Evolutionary conservation across 2,797 vertebrate species (phyloP).

Genomic region (Florisuga fusca): DNA sequence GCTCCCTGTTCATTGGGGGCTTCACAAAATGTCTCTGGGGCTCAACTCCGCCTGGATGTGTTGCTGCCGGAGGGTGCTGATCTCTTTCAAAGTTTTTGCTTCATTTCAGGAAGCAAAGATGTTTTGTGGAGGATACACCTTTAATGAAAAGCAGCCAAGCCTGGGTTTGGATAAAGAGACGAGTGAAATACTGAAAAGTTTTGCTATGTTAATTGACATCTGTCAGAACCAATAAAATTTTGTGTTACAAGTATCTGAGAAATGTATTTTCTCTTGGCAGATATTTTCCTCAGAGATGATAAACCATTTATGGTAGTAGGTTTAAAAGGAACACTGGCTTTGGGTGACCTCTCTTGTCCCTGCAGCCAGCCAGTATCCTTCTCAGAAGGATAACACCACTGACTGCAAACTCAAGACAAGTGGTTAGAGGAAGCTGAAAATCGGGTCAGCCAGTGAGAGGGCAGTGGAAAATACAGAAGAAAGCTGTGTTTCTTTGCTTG

Average conservation of each 20-base stretch:
- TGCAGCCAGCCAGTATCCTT: neutral
- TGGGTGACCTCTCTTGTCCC: neutral
- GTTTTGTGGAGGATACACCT: neutral
- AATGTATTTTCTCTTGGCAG: neutral
- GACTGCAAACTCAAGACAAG: neutral
- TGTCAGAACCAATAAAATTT: neutral
- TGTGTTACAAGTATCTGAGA: neutral
- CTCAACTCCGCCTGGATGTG: neutral
- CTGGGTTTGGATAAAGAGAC: neutral
- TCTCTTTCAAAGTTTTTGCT: neutral
- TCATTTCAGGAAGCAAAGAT: neutral
- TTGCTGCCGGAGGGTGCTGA: neutral
- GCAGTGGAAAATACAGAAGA: neutral
- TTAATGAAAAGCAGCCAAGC: neutral
- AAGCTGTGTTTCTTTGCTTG: neutral
- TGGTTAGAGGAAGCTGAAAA: neutral
- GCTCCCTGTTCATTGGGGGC: neutral
- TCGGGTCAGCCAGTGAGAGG: neutral
- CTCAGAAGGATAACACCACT: neutral
- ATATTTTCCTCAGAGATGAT: neutral
- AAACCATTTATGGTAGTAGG: neutral
- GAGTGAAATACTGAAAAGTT: neutral
- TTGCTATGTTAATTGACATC: rapidly evolving
- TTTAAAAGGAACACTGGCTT: neutral
- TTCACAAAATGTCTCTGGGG: neutral